phyloP scores from a whole-genome alignment of 2,113 vertebrate genomes.

The Propithecus coquereli region DNA sequence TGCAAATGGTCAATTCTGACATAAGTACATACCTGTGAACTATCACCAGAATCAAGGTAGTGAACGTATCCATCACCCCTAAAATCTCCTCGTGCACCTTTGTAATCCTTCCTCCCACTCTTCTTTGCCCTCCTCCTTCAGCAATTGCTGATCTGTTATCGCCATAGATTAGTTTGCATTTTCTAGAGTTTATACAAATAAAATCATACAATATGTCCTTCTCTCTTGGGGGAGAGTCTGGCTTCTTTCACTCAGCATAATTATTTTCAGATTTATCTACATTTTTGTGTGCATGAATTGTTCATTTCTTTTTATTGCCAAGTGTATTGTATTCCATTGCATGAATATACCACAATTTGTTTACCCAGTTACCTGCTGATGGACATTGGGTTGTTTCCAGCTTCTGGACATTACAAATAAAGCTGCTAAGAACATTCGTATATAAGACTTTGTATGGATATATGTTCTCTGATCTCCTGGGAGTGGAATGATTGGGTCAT shows the following conservation, averaged over 20 bases:
- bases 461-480: not conserved
- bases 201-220: not conserved
- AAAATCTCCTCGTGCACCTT: not conserved
- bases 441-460: not conserved
- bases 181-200: constrained; percentile 24
- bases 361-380: not conserved
- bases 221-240: not conserved
- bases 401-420: constrained; percentile 8
- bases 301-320: not conserved
- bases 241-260: constrained; percentile 5
- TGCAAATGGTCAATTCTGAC: not conserved
- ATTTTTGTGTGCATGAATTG: not conserved
- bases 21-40: not conserved
- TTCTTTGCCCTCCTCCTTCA: not conserved
- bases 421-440: not conserved
- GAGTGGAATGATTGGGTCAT: not conserved
- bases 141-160: not conserved
- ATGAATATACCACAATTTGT: not conserved
- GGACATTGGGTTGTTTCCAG: not conserved
- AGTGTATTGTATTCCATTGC: not conserved
- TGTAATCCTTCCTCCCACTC: not conserved
- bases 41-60: not conserved
- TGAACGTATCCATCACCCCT: not conserved
- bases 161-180: not conserved
- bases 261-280: constrained; percentile 35